A percentile compares a stretch with the other conserved stretches of the same genome.
These are phyloP conservation scores for Drosophila nr. perissopoda DNA, from an alignment of 2,888 invertebrate species.

Conservation along the genomic window DNA sequence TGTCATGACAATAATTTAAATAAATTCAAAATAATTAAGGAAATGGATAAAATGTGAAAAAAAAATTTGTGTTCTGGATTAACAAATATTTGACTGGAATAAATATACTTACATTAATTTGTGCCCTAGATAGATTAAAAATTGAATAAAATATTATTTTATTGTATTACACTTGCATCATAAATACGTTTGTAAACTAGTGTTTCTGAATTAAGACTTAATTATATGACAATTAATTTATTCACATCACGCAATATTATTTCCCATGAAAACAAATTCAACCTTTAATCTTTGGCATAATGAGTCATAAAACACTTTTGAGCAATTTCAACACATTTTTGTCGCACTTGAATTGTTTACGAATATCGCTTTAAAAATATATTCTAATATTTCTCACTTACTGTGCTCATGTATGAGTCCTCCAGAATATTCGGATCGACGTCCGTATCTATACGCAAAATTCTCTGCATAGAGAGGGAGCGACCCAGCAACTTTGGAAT, in stretches of 20 bases:
- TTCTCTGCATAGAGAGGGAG: constrained; percentile 28
- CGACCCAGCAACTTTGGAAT: constrained; percentile 51
- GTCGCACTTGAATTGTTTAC: background rate
- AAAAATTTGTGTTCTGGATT: background rate
- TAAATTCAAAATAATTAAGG: background rate
- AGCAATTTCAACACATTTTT: background rate
- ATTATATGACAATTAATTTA: background rate
- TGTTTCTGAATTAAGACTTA: background rate
- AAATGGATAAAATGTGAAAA: background rate
- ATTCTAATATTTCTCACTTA: constrained; percentile 38
- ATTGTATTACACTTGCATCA: background rate
- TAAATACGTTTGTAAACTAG: background rate
- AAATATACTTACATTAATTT: background rate
- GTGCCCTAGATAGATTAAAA: background rate
- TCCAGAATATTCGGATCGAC: constrained; percentile 79
- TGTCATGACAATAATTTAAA: background rate
- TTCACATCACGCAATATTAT: background rate
- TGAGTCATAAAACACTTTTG: background rate
- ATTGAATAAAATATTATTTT: background rate
- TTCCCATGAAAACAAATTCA: background rate
- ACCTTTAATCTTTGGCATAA: background rate
- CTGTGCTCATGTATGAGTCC: constrained; percentile 77
- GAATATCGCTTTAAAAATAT: background rate
- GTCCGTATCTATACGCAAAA: constrained; percentile 39
- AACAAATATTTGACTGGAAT: background rate